Percentiles rank a stretch among this genome's conserved stretches.
Conservation (phyloP, 2,113 vertebrate species). For the Ailuropoda melanoleuca region DNA sequence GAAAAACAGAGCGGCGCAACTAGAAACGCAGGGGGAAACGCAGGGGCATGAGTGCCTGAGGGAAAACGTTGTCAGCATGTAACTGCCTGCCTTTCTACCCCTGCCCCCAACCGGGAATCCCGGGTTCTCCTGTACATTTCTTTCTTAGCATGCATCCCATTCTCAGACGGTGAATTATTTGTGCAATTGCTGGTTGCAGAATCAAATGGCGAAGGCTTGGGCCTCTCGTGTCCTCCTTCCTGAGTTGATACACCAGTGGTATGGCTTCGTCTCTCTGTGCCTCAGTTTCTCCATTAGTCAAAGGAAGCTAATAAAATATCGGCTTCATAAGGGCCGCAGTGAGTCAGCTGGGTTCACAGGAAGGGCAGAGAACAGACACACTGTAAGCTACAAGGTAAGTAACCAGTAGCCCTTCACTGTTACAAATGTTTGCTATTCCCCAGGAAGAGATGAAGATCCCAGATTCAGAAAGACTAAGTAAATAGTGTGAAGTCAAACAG, state of each 20-base stretch:
- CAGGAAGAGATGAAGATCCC: neutral
- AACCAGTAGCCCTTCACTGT: neutral
- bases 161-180: too few relatives aligned
- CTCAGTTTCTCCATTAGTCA: neutral
- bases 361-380: neutral
- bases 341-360: neutral
- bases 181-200: neutral
- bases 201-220: neutral
- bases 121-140: rapidly evolving
- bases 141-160: neutral
- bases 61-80: neutral
- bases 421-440: neutral
- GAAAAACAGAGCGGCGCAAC: neutral
- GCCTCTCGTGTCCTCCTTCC: neutral
- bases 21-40: neutral
- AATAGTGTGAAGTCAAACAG: neutral
- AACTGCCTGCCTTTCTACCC: neutral
- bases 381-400: neutral
- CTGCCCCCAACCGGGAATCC: too few relatives aligned
- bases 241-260: neutral
- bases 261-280: neutral
- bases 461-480: neutral
- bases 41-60: neutral
- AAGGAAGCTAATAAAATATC: neutral
- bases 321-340: neutral